Percentiles rank a stretch among this genome's conserved stretches.
Evolutionary conservation across 2,113 vertebrate species (phyloP).

Genomic region (Accipiter cooperii): DNA sequence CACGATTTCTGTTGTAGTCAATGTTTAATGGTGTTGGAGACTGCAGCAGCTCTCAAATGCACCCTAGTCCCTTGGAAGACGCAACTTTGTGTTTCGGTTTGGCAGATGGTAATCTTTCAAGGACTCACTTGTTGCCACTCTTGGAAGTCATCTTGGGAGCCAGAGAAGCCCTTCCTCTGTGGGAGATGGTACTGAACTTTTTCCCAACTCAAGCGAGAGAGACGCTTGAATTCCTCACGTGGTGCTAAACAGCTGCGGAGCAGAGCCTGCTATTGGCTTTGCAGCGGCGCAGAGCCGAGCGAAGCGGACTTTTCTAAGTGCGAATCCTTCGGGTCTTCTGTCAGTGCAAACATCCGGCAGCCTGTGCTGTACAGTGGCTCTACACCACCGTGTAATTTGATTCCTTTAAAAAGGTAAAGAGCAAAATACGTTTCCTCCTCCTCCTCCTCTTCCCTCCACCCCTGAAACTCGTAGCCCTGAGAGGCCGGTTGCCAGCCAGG

Average conservation of each 20-base stretch:
- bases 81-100: background rate
- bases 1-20: background rate
- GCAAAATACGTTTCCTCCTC: background rate
- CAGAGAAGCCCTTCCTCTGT: background rate
- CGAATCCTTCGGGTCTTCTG: background rate
- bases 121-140: background rate
- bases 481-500: background rate
- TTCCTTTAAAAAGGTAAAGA: background rate
- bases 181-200: background rate
- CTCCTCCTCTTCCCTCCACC: background rate
- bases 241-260: background rate
- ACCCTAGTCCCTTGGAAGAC: background rate
- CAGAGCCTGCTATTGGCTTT: background rate
- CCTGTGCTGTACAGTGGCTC: background rate
- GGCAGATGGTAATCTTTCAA: background rate
- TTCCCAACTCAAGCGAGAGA: rapidly evolving
- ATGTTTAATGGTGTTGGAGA: background rate
- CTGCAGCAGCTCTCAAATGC: background rate
- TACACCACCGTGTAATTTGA: rapidly evolving
- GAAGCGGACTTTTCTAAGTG: background rate
- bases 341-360: background rate
- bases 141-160: background rate
- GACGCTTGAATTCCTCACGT: rapidly evolving
- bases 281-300: background rate
- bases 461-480: background rate